These are phyloP conservation scores for Diplosoma virens DNA, from an alignment of 23 tunicate species.

Conservation along the genomic window DNA sequence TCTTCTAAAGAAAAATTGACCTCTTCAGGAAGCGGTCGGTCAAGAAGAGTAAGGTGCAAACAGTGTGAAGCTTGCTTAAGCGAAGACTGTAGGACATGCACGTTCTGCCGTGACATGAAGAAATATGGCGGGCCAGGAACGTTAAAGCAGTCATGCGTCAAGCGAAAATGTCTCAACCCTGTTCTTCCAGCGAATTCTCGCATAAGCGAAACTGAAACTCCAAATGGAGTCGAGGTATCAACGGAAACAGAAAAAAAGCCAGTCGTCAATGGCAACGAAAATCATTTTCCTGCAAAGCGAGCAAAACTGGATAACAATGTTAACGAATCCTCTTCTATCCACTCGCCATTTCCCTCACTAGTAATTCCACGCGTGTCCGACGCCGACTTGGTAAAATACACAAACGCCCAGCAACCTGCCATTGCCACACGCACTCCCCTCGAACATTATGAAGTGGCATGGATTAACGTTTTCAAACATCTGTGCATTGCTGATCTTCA, in stretches of 20 bases:
- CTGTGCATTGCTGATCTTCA: conserved; percentile 35
- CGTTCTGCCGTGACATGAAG: conserved; percentile 79
- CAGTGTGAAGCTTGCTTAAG: conserved; percentile 82
- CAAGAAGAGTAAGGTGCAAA: conserved; percentile 78
- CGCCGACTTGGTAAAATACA: conserved; percentile 7
- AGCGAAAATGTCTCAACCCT: conserved; percentile 77
- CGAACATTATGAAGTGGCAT: conserved; percentile 25
- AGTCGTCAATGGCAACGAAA: conserved; percentile 32
- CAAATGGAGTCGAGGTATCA: no score
- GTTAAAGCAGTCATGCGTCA: conserved; percentile 76
- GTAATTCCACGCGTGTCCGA: conserved; percentile 20
- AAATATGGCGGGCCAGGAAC: conserved; percentile 96
- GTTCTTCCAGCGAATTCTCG: conserved; percentile 53
- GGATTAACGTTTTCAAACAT: conserved; percentile 54
- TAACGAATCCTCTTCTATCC: conserved; percentile 16
- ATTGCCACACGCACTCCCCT: neutral
- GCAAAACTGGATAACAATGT: conserved; percentile 22
- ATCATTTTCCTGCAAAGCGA: conserved; percentile 26
- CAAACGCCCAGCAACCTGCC: neutral
- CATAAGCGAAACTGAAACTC: neutral
- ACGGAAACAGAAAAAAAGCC: no score
- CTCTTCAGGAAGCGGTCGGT: conserved; percentile 23
- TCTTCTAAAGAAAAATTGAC: neutral
- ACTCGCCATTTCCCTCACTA: conserved; percentile 20
- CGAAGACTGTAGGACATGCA: conserved; percentile 71